These are phyloP conservation scores for Xylota sylvarum DNA, from an alignment of 2,888 invertebrate species.

Conservation along the genomic window DNA sequence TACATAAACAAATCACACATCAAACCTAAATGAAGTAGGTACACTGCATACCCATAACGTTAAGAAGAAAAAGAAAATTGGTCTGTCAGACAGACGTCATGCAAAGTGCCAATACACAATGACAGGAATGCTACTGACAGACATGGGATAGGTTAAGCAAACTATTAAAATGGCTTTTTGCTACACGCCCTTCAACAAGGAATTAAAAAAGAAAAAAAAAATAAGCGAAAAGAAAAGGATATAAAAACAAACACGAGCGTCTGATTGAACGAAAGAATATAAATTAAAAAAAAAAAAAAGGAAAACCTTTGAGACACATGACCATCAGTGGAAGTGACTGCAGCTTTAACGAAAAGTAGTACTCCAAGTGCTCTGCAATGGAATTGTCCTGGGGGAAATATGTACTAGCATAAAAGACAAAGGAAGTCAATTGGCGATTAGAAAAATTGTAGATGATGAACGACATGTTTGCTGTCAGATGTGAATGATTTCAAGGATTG, in stretches of 20 bases:
- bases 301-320: not conserved
- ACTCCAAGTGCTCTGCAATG: slow-evolving; percentile 3
- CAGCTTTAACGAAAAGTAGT: slow-evolving; percentile 3
- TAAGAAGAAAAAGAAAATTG: slow-evolving; percentile 49
- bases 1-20: no score
- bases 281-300: slow-evolving; percentile 9
- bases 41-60: not conserved
- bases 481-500: not conserved
- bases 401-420: not conserved
- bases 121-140: slow-evolving; percentile 26
- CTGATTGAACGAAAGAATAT: slow-evolving; percentile 2
- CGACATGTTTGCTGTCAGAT: not conserved
- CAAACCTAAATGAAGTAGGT: not conserved
- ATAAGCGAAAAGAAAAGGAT: not conserved
- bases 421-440: slow-evolving; percentile 1
- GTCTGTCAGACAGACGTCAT: slow-evolving; percentile 54
- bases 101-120: slow-evolving; percentile 57
- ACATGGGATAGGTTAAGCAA: not conserved
- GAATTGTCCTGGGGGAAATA: not conserved
- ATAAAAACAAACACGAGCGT: not conserved
- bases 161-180: not conserved
- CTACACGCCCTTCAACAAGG: not conserved
- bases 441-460: not conserved
- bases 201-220: not conserved
- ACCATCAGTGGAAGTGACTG: slow-evolving; percentile 17